Conservation (phyloP, 2,797 vertebrate species). For the Cercopithecus neglectus region DNA sequence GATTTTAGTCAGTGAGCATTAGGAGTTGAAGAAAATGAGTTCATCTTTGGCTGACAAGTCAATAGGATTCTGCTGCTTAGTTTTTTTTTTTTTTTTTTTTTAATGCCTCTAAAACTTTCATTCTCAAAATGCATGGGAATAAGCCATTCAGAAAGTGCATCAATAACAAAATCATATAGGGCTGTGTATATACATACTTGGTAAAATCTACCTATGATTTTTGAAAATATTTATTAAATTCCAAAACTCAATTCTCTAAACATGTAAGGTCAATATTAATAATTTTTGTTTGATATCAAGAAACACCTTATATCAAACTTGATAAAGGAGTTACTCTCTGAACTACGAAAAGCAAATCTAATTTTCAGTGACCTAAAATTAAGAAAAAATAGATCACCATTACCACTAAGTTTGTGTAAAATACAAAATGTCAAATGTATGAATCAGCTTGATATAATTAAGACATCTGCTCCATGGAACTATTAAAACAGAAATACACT, state of each 20-base stretch:
- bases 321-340: not conserved
- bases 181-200: not conserved
- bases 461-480: not conserved
- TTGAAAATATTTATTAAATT: not conserved
- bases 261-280: not conserved
- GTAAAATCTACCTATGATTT: not conserved
- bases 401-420: not conserved
- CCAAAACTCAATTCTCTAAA: not conserved
- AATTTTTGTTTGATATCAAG: not conserved
- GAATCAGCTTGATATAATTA: not conserved
- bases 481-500: not conserved
- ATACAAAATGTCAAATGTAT: not conserved
- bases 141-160: not conserved
- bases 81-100: not conserved
- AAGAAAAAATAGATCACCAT: not conserved
- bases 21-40: not conserved
- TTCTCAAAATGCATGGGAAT: not conserved
- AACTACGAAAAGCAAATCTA: not conserved
- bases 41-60: not conserved
- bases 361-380: not conserved
- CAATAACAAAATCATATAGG: not conserved
- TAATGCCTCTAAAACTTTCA: not conserved
- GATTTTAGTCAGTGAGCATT: not conserved
- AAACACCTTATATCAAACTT: not conserved
- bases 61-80: not conserved